These are phyloP conservation scores for Iphiclides podalirius DNA, from an alignment of 2,888 invertebrate genomes.

Conservation along the genomic window DNA sequence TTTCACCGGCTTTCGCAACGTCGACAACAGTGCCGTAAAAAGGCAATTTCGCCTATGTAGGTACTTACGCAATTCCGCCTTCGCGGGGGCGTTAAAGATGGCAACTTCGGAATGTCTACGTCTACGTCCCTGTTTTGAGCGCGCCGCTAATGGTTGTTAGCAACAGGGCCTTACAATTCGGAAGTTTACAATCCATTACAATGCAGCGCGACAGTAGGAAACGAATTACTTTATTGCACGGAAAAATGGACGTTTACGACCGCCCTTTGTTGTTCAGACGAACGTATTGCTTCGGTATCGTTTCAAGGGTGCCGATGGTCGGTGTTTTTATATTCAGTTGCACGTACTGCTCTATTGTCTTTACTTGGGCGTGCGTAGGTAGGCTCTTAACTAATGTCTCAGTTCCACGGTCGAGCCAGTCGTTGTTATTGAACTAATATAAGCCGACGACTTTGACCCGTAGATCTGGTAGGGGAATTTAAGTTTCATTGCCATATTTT, in stretches of 20 bases:
- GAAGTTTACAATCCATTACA: slow-evolving; percentile 70
- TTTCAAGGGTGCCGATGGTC: slow-evolving; percentile 58
- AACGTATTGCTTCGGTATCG: slow-evolving; percentile 41
- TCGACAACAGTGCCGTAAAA: slow-evolving; percentile 22
- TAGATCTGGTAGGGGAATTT: too few relatives aligned
- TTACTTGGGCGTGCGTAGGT: slow-evolving; percentile 3
- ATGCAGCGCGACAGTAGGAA: slow-evolving; percentile 66
- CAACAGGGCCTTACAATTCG: slow-evolving; percentile 60
- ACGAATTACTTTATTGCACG: slow-evolving; percentile 66
- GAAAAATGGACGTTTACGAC: slow-evolving; percentile 66
- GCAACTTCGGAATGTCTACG: neutral
- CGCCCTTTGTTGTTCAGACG: slow-evolving; percentile 45
- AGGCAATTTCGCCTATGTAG: slow-evolving; percentile 26
- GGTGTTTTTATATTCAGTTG: slow-evolving; percentile 21
- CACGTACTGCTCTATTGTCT: slow-evolving; percentile 14
- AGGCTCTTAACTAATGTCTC: neutral
- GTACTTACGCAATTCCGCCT: slow-evolving; percentile 22
- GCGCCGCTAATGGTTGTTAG: slow-evolving; percentile 62
- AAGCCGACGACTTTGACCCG: too few relatives aligned
- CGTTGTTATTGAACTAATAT: too few relatives aligned
- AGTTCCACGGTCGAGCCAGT: too few relatives aligned
- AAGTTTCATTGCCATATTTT: too few relatives aligned
- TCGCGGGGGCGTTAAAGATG: too few relatives aligned
- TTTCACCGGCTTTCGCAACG: slow-evolving; percentile 24
- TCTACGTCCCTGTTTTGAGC: slow-evolving; percentile 32